Evolutionary conservation across 2,113 vertebrate genomes (phyloP).

Genomic region (Shinisaurus crocodilurus): DNA sequence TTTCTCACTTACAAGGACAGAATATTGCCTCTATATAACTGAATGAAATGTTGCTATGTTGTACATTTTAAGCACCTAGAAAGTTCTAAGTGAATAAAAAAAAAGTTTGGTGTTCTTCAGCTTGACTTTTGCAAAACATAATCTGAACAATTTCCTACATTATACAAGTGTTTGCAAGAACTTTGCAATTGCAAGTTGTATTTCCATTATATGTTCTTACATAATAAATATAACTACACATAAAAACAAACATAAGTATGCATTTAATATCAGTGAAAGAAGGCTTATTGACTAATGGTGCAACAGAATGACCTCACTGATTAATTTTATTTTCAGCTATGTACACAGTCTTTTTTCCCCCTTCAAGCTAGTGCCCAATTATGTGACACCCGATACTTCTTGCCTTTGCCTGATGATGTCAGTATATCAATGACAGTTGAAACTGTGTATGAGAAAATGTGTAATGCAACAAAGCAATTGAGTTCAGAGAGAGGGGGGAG

Average conservation of each 20-base stretch:
- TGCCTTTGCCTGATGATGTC: not conserved
- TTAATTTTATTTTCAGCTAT: not conserved
- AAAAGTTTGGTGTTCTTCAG: not conserved
- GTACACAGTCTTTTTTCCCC: not conserved
- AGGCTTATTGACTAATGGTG: not conserved
- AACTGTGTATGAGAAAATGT: not conserved
- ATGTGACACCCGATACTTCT: not conserved
- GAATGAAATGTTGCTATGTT: not conserved
- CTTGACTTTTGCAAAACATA: not conserved
- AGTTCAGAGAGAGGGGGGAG: not conserved
- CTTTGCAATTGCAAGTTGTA: not conserved
- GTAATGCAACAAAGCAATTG: not conserved
- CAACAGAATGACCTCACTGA: not conserved
- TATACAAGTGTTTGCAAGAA: not conserved
- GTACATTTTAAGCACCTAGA: slow-evolving; percentile 4
- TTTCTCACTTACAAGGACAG: slow-evolving; percentile 35
- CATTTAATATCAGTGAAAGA: not conserved
- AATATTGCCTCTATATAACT: slow-evolving; percentile 20
- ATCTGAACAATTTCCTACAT: not conserved
- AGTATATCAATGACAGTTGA: not conserved
- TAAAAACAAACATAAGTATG: not conserved
- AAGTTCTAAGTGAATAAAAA: slow-evolving; percentile 22
- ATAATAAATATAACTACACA: not conserved
- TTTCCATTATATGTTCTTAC: not conserved
- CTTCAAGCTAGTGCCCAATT: not conserved